Conservation (phyloP, 2,888 invertebrate species). For the Latheticus oryzae region DNA sequence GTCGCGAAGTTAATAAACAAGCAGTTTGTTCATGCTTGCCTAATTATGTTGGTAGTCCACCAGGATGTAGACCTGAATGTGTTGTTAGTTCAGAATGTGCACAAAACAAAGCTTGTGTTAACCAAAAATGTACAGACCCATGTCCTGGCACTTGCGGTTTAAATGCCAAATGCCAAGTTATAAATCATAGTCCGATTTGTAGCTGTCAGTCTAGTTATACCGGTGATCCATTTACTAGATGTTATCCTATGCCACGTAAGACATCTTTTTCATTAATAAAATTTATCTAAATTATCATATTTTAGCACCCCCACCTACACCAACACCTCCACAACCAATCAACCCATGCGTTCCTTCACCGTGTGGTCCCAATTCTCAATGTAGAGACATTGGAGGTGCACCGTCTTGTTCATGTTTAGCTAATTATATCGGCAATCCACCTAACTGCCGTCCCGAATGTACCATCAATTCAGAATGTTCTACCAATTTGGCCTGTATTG, state of each 20-base stretch:
- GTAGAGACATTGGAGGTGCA: slow-evolving; percentile 74
- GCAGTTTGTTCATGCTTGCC: slow-evolving; percentile 73
- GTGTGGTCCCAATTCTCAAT: slow-evolving; percentile 76
- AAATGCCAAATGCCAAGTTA: slow-evolving; percentile 67
- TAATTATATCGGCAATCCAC: slow-evolving; percentile 63
- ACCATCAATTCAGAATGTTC: slow-evolving; percentile 77
- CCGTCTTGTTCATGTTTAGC: slow-evolving; percentile 76
- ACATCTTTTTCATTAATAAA: not conserved
- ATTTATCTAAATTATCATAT: slow-evolving; percentile 36
- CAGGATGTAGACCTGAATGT: slow-evolving; percentile 72
- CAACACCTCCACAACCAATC: slow-evolving; percentile 63
- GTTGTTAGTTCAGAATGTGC: slow-evolving; percentile 70
- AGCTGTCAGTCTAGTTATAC: slow-evolving; percentile 66
- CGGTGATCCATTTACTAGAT: slow-evolving; percentile 82
- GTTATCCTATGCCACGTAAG: slow-evolving; percentile 70
- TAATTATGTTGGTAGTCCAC: slow-evolving; percentile 73
- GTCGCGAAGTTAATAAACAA: slow-evolving; percentile 72
- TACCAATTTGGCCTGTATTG: slow-evolving; percentile 76
- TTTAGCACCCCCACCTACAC: slow-evolving; percentile 45
- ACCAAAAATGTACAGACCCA: slow-evolving; percentile 65
- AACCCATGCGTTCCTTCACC: slow-evolving; percentile 79
- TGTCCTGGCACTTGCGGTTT: slow-evolving; percentile 69
- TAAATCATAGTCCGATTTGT: slow-evolving; percentile 82
- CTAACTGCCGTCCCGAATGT: slow-evolving; percentile 89
- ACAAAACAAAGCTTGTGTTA: slow-evolving; percentile 63